phyloP scores from a whole-genome alignment of 2,113 vertebrate species.

The Galbula dea region DNA sequence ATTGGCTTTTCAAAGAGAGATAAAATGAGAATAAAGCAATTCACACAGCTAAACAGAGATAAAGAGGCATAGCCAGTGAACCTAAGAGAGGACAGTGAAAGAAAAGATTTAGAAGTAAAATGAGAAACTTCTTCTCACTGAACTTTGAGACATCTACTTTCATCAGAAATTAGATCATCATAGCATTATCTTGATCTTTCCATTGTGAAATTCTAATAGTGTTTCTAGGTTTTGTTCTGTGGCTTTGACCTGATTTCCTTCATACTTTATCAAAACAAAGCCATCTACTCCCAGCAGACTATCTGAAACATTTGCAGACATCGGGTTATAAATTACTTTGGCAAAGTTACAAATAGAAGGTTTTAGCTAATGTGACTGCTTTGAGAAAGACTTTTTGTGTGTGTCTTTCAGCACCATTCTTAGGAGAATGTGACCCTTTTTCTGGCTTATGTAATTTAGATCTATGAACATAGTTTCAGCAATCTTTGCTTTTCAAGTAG shows the following conservation, averaged over 20 bases:
- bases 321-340: not conserved
- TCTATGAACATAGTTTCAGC: not conserved
- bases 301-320: not conserved
- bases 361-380: not conserved
- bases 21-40: not conserved
- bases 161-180: not conserved
- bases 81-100: not conserved
- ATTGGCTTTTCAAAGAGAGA: not conserved
- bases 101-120: not conserved
- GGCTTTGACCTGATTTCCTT: not conserved
- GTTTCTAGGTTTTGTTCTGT: not conserved
- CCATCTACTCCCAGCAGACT: not conserved
- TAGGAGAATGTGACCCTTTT: not conserved
- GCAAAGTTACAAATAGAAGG: not conserved
- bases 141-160: not conserved
- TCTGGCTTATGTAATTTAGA: not conserved
- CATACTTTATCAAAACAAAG: not conserved
- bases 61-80: not conserved
- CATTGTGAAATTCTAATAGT: not conserved
- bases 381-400: not conserved
- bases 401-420: not conserved
- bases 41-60: not conserved
- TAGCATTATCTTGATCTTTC: not conserved
- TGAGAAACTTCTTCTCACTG: not conserved
- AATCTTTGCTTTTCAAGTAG: not conserved